phyloP scores from a whole-genome alignment of 2,113 vertebrate species.

The Phyllostomus hastatus region DNA sequence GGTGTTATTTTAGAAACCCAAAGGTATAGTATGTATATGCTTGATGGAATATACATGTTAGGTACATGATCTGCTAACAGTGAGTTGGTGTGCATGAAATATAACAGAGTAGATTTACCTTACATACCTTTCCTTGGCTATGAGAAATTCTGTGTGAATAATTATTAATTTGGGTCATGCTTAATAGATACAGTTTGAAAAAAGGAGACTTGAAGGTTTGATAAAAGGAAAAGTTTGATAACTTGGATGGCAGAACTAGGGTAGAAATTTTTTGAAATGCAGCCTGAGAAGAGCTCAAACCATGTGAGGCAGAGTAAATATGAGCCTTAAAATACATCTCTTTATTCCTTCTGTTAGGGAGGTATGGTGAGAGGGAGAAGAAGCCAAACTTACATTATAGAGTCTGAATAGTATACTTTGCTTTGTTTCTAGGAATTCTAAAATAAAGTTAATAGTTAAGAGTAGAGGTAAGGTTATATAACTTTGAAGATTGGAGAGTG shows the following conservation, averaged over 20 bases:
- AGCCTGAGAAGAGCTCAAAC: not conserved
- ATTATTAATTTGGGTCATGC: not conserved
- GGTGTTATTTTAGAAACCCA: not conserved
- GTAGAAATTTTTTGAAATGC: not conserved
- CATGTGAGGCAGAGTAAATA: not conserved
- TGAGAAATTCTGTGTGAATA: not conserved
- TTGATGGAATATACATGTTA: not conserved
- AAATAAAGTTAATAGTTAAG: not conserved
- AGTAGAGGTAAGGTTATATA: not conserved
- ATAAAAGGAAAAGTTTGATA: not conserved
- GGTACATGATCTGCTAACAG: not conserved
- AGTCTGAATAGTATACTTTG: not conserved
- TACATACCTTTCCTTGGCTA: not conserved
- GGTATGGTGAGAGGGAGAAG: not conserved
- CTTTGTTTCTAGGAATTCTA: not conserved
- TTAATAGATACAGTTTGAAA: not conserved
- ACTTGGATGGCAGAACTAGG: not conserved
- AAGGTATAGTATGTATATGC: not conserved
- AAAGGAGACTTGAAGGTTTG: not conserved
- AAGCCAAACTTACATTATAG: not conserved
- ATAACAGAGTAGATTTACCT: not conserved
- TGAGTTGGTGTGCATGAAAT: not conserved
- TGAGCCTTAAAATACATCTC: not conserved
- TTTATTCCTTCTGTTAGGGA: not conserved
- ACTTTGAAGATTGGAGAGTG: not conserved